A percentile compares a stretch with the other conserved stretches of the same genome.
These are phyloP conservation scores for Acestrorhynchus altus DNA, from an alignment of 2,797 vertebrate genomes.

Conservation along the genomic window DNA sequence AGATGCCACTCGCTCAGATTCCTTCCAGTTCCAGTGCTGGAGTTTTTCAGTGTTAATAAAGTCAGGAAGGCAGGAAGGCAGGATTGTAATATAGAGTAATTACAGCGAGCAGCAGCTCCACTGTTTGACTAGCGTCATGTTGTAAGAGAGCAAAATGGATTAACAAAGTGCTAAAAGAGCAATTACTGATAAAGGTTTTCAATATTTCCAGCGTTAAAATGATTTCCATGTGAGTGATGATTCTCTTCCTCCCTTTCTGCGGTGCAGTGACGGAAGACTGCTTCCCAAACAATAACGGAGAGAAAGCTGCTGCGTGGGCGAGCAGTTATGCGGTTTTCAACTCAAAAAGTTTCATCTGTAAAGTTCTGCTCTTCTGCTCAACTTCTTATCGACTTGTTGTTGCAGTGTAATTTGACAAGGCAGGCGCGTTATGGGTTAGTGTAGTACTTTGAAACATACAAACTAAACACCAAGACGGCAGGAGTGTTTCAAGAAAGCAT, in stretches of 20 bases:
- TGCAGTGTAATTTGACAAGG: conserved; percentile 48
- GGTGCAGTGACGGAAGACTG: neutral
- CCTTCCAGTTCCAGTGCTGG: neutral
- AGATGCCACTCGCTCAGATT: neutral
- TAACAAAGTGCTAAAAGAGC: conserved; percentile 44
- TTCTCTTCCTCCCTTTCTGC: conserved; percentile 20
- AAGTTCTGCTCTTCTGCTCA: neutral
- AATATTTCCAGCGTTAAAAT: conserved; percentile 34
- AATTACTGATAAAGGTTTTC: conserved; percentile 49
- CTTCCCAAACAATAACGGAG: conserved; percentile 9
- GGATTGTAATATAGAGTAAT: conserved; percentile 38
- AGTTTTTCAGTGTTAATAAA: conserved; percentile 39
- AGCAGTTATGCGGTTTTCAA: neutral
- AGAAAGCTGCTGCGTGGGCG: neutral
- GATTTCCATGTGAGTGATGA: conserved; percentile 22
- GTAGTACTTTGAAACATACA: conserved; percentile 4
- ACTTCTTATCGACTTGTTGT: conserved; percentile 52
- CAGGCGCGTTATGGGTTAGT: conserved; percentile 25
- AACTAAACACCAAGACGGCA: neutral
- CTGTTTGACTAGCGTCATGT: conserved; percentile 33
- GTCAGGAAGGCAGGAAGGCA: conserved; percentile 5
- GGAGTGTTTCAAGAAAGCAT: conserved; percentile 42
- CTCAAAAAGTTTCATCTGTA: neutral
- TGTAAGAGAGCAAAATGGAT: conserved; percentile 22
- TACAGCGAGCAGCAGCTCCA: conserved; percentile 32